Conservation (phyloP, 2,888 invertebrate genomes). For the Amiota mariae region DNA sequence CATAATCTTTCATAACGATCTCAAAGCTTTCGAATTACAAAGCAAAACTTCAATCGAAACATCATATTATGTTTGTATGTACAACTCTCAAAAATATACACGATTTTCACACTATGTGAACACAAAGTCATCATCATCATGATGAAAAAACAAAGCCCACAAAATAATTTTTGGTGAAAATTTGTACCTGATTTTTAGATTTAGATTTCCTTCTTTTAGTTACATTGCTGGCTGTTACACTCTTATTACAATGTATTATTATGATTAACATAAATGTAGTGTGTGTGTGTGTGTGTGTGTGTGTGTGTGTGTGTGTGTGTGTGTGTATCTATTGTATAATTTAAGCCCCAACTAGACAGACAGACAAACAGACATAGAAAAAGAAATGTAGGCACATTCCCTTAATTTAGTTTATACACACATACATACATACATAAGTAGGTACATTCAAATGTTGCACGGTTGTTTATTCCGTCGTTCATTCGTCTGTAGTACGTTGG, state of each 20-base stretch:
- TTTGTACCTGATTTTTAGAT: constrained; percentile 63
- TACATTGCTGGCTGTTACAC: constrained; percentile 47
- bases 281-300: constrained; percentile 28
- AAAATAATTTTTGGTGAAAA: constrained; percentile 63
- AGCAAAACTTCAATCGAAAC: constrained; percentile 45
- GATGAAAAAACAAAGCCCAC: constrained; percentile 45
- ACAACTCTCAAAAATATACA: constrained; percentile 25
- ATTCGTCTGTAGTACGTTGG: constrained; percentile 34
- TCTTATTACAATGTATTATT: constrained; percentile 63
- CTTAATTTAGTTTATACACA: neutral
- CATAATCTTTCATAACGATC: constrained; percentile 51
- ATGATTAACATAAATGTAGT: constrained; percentile 50
- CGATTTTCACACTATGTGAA: constrained; percentile 66
- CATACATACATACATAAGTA: too few relatives aligned
- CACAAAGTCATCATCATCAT: constrained; percentile 61
- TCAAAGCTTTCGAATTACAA: constrained; percentile 30
- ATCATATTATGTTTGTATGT: constrained; percentile 52
- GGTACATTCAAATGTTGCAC: constrained; percentile 2
- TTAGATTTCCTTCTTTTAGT: constrained; percentile 57
- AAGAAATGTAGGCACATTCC: neutral
- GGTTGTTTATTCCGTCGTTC: constrained; percentile 28
- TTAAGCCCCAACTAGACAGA: constrained; percentile 4
- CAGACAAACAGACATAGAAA: neutral
- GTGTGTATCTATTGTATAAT: constrained; percentile 30
- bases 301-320: constrained; percentile 30